phyloP scores from a whole-genome alignment of 2,113 vertebrate species.

The Lepus europaeus region DNA sequence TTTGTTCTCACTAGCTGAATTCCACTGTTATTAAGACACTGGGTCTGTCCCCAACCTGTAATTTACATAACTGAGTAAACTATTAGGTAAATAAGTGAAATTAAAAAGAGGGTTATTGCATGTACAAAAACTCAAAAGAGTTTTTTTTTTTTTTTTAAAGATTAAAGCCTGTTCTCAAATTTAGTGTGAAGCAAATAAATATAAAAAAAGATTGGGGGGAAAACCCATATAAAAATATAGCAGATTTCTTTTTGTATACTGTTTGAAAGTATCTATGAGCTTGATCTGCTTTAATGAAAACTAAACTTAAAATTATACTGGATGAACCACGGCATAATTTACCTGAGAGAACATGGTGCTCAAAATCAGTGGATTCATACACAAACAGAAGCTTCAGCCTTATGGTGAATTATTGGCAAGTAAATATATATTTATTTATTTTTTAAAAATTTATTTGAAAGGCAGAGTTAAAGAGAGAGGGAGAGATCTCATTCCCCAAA shows the following conservation, averaged over 20 bases:
- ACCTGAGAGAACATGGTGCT: not conserved
- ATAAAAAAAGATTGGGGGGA: not conserved
- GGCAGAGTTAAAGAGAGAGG: no score
- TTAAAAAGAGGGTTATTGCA: not conserved
- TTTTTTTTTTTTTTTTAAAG: no score
- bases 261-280: not conserved
- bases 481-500: no score
- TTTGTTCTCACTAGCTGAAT: not conserved
- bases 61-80: not conserved
- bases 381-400: not conserved
- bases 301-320: not conserved
- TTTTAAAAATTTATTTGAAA: no score
- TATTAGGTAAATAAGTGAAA: not conserved
- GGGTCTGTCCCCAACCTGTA: not conserved
- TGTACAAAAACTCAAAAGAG: not conserved
- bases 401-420: not conserved
- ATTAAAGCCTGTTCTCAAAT: constrained; percentile 25
- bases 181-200: not conserved
- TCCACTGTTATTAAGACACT: not conserved
- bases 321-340: not conserved
- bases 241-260: constrained; percentile 12
- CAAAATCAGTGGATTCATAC: constrained; percentile 3
- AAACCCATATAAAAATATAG: not conserved
- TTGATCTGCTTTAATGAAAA: constrained; percentile 34
- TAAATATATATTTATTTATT: not conserved